These are phyloP conservation scores for Sciurus niger DNA, from an alignment of 2,113 vertebrate species.

Conservation along the genomic window DNA sequence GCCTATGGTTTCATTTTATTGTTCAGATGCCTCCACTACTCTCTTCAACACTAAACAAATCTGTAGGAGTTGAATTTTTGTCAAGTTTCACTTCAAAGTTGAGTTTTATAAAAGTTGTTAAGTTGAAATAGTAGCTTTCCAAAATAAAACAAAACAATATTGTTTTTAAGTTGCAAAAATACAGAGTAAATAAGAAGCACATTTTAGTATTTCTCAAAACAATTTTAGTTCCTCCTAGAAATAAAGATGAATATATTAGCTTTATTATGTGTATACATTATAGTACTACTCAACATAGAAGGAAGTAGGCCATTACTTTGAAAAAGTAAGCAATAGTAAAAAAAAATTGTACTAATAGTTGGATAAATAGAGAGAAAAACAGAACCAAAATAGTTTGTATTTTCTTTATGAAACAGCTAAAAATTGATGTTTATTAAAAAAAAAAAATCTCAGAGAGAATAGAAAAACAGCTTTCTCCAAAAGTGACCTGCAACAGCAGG, in stretches of 20 bases:
- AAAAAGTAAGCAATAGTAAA: conserved; percentile 10
- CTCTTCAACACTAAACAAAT: neutral
- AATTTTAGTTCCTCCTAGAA: neutral
- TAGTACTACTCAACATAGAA: neutral
- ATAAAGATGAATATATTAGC: conserved; percentile 45
- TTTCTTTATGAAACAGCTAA: conserved; percentile 34
- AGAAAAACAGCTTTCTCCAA: neutral
- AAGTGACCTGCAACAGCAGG: neutral
- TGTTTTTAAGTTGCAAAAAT: conserved; percentile 36
- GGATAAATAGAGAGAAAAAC: neutral
- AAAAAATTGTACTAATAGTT: neutral
- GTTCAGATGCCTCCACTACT: neutral
- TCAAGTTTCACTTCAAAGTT: conserved; percentile 42
- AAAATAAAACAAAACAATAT: neutral
- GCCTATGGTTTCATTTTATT: conserved; percentile 53
- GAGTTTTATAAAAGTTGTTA: conserved; percentile 5
- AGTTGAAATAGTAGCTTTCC: conserved; percentile 55
- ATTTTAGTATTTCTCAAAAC: conserved; percentile 3
- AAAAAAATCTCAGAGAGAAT: neutral
- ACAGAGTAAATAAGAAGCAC: conserved; percentile 18
- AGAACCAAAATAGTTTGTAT: neutral
- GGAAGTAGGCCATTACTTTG: neutral
- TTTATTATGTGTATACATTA: neutral
- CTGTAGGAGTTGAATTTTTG: conserved; percentile 32
- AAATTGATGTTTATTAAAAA: conserved; percentile 20